phyloP scores from a whole-genome alignment of 35 echinoderm and acorn worm genomes.

The Holothuria glaberrima region DNA sequence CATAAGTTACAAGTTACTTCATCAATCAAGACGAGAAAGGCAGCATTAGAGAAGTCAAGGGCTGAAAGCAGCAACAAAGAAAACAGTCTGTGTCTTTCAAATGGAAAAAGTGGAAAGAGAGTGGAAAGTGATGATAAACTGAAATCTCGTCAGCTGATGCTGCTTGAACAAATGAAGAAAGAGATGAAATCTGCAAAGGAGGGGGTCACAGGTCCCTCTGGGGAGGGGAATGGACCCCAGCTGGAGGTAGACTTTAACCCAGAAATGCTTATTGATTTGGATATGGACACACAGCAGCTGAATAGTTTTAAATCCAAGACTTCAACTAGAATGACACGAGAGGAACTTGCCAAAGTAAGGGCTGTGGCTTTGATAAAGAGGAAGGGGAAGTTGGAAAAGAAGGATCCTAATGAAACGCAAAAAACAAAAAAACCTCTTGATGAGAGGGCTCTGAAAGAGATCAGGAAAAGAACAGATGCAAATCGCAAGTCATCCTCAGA shows the following conservation, averaged over 20 bases:
- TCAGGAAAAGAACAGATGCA: conserved; percentile 70
- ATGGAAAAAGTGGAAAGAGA: background rate
- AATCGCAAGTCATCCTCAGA: conserved; percentile 54
- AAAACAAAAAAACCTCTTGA: conserved; percentile 56
- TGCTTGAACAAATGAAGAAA: conserved; percentile 20
- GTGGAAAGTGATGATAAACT: background rate
- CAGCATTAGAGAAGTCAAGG: background rate
- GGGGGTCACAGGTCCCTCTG: background rate
- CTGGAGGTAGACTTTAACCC: background rate
- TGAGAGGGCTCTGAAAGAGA: conserved; percentile 49
- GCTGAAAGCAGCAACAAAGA: conserved; percentile 14
- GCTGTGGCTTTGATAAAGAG: conserved; percentile 61
- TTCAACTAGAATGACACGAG: background rate
- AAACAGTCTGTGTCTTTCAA: conserved; percentile 17
- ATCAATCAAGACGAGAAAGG: conserved; percentile 21
- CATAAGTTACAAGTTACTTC: conserved; percentile 54
- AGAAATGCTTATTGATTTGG: too few relatives aligned
- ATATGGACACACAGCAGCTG: too few relatives aligned
- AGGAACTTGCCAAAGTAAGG: conserved; percentile 53
- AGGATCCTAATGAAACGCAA: conserved; percentile 72
- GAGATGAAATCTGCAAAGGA: conserved; percentile 10
- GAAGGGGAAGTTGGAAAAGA: conserved; percentile 79
- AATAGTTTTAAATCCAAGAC: conserved; percentile 5
- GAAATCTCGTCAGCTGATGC: conserved; percentile 15
- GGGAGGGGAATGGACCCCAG: background rate